Conservation (phyloP, 1,140 invertebrate genomes). For the Adelges cooleyi region DNA sequence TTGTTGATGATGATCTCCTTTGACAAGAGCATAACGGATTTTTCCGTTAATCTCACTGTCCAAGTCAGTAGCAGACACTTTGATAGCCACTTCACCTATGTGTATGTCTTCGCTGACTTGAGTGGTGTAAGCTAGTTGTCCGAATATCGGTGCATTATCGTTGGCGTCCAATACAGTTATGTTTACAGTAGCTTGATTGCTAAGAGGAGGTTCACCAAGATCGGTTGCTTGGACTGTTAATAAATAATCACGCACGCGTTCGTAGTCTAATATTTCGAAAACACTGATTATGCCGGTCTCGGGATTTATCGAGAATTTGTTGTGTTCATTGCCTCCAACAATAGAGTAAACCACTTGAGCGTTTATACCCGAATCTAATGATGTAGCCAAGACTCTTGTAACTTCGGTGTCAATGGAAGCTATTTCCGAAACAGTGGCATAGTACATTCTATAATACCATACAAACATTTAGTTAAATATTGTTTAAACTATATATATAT, state of each 20-base stretch:
- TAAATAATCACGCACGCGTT: conserved; percentile 72
- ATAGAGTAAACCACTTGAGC: conserved; percentile 84
- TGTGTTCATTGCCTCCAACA: conserved; percentile 75
- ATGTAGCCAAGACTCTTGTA: conserved; percentile 70
- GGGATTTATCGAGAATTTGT: conserved; percentile 66
- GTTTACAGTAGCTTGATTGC: conserved; percentile 75
- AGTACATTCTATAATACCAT: conserved; percentile 45
- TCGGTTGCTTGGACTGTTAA: conserved; percentile 84
- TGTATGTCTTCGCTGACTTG: conserved; percentile 65
- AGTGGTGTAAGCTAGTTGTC: conserved; percentile 64
- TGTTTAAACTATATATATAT: not conserved
- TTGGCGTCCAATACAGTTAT: conserved; percentile 78
- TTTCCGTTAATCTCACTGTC: conserved; percentile 69
- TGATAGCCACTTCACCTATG: conserved; percentile 55
- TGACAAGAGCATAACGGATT: conserved; percentile 63
- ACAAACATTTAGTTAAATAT: not conserved
- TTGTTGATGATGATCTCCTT: conserved; percentile 63
- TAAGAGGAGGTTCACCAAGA: conserved; percentile 70
- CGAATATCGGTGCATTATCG: conserved; percentile 78
- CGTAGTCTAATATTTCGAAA: conserved; percentile 59
- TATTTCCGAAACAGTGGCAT: conserved; percentile 59
- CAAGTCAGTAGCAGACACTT: conserved; percentile 63
- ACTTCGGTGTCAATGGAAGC: conserved; percentile 63
- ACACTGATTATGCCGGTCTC: conserved; percentile 43
- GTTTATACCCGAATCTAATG: conserved; percentile 86